Base-by-base conservation (phyloP, 2,113 vertebrate species). In the Sebastes schlegelii region DNA sequence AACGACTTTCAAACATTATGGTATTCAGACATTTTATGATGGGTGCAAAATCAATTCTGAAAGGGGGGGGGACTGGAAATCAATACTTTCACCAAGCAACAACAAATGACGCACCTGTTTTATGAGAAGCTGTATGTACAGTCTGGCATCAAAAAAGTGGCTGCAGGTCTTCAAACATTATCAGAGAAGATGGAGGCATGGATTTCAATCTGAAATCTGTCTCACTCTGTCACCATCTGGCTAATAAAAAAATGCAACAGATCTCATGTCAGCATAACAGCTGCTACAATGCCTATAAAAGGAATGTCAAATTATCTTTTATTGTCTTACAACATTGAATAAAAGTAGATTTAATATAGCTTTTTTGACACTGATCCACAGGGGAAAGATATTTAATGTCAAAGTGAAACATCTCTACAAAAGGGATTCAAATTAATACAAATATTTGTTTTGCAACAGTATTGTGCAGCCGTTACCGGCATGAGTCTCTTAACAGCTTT, bases 71-170 rank as follows among this genome's bases (percentile, higher is more conserved):
- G 34, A 82, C 2, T 74, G 21, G 63, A 77, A 74, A 84, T 87
- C 88, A 82, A 87, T 86, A 54, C 17, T n/a, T 82, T 77, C 46
- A 48, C 79, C 43, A 23, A 40, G 74, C 58, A 80, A 69, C 58
- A 79, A 67, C 21, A 54, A 51, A 54, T 42, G 23, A 13, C 0
- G 1, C 16, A 42, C n/a, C 6, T 46, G 26, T 45, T 69, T 70
- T 12, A 43, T 63, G 45, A 71, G 52, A 70, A 6, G 8, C 21
- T 17, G 6, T 23, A 26, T 74, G 77, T 60, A 61, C 58, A 54
- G 8, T 34, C 17, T 2, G 17, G n/a, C 19, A 40, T 17, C 8
- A 34, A 4, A 13, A 13, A 45, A 40, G 16, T 17, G 52, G 48
- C 43, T 65, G 26, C 40, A 55, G 4, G 14, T 62, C 14, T 49